Percentiles rank a stretch among this genome's conserved stretches.
phyloP scores from a whole-genome alignment of 2,797 vertebrate species.

The Diglossa cyanea region DNA sequence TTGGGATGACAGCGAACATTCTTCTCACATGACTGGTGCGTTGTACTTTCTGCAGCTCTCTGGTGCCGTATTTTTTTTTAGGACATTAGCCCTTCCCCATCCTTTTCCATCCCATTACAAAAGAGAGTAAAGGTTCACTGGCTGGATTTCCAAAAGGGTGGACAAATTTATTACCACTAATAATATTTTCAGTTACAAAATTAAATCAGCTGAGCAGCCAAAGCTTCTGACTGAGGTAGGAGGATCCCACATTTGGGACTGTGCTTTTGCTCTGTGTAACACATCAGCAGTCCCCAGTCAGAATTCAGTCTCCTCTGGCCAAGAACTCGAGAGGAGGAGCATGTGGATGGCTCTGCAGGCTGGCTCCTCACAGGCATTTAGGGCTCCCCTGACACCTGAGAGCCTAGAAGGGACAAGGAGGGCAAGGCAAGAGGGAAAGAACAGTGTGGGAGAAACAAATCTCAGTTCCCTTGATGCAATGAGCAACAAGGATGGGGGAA shows the following conservation, averaged over 20 bases:
- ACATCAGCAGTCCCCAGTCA: neutral
- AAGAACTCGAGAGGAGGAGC: neutral
- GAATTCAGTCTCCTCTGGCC: neutral
- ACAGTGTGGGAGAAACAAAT: neutral
- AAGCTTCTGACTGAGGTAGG: slow-evolving; percentile 14
- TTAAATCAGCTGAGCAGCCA: slow-evolving; percentile 24
- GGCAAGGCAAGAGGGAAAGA: neutral
- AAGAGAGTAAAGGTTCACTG: slow-evolving; percentile 25
- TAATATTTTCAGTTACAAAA: slow-evolving; percentile 59
- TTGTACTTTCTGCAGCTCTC: neutral
- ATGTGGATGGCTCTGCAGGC: neutral
- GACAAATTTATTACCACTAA: slow-evolving; percentile 42
- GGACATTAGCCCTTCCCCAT: neutral
- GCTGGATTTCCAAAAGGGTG: neutral
- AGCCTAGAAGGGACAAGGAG: neutral
- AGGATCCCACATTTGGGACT: slow-evolving; percentile 33
- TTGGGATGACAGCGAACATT: neutral
- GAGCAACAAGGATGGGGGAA: neutral
- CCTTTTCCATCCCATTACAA: neutral
- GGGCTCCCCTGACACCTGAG: neutral
- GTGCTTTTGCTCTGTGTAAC: slow-evolving; percentile 25
- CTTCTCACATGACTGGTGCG: neutral
- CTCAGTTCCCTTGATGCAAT: neutral
- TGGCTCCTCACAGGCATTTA: neutral
- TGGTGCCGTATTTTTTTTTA: neutral